A percentile compares a stretch with the other conserved stretches of the same genome.
Conservation (phyloP, 2,888 invertebrate species). For the Caenorhabditis zanzibari region DNA sequence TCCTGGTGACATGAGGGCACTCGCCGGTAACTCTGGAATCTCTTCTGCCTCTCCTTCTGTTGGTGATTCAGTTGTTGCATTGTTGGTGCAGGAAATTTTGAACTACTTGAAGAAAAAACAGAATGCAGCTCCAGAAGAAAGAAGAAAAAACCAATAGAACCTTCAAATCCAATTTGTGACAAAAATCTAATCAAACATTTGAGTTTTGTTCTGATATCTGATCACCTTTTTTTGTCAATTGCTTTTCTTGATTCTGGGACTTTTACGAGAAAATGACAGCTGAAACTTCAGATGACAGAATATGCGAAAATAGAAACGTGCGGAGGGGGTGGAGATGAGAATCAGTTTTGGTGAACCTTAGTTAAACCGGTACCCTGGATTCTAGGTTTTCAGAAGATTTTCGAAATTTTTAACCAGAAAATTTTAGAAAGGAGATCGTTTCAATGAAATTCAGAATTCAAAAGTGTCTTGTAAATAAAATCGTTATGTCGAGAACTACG, state of each 20-base stretch:
- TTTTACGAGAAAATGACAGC: constrained; percentile 5
- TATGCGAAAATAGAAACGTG: constrained; percentile 1
- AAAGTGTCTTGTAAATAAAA: too few relatives aligned
- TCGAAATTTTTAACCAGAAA: too few relatives aligned
- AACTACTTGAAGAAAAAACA: not conserved
- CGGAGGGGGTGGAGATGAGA: not conserved
- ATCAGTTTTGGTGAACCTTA: too few relatives aligned
- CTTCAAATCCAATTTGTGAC: not conserved
- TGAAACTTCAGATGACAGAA: constrained; percentile 2
- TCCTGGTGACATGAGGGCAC: constrained; percentile 35
- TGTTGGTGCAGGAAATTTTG: constrained; percentile 24
- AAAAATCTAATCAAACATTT: constrained; percentile 1
- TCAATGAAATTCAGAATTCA: too few relatives aligned
- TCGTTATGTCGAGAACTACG: too few relatives aligned
- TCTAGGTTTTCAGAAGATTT: too few relatives aligned
- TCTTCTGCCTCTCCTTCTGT: constrained; percentile 39
- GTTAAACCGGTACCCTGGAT: too few relatives aligned
- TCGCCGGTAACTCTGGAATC: constrained; percentile 40
- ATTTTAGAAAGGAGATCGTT: too few relatives aligned
- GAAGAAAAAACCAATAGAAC: constrained; percentile 1
- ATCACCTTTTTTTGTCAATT: too few relatives aligned
- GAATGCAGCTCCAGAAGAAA: not conserved
- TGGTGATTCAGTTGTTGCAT: constrained; percentile 1
- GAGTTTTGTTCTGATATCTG: constrained; percentile 9
- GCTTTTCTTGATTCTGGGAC: not conserved